Evolutionary conservation across 1,140 invertebrate genomes (phyloP).

Genomic region (Eurosta solidaginis): DNA sequence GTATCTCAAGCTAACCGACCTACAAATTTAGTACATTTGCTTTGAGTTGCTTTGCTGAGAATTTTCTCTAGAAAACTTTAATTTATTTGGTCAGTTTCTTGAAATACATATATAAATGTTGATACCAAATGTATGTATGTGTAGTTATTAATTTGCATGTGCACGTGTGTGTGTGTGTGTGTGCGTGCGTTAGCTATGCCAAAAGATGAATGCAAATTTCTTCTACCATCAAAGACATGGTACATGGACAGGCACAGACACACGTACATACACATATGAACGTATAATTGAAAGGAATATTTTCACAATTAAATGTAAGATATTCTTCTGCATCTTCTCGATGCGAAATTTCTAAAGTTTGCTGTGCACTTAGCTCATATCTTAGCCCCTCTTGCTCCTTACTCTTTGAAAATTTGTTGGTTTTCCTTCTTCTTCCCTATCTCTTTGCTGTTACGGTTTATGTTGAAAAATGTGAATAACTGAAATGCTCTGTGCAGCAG

Average conservation of each 20-base stretch:
- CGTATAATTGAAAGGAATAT: background rate
- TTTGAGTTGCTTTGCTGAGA: conserved; percentile 2
- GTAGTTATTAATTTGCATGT: background rate
- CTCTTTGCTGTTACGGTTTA: conserved; percentile 2
- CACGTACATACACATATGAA: background rate
- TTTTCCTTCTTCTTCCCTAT: background rate
- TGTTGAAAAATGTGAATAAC: conserved; percentile 15
- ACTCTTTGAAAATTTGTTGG: background rate
- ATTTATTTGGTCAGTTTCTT: conserved; percentile 22
- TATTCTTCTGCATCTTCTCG: conserved; percentile 3
- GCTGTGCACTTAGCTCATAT: background rate
- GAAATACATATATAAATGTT: background rate
- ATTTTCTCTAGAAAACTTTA: background rate
- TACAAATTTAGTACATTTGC: too few relatives aligned
- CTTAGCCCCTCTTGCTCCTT: background rate
- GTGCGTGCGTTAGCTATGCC: background rate
- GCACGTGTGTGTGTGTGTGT: background rate
- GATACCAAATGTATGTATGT: background rate
- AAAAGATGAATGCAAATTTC: conserved; percentile 26
- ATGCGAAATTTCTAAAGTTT: too few relatives aligned
- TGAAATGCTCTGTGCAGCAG: background rate
- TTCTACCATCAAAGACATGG: background rate
- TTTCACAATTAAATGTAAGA: conserved; percentile 20
- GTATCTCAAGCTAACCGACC: background rate
- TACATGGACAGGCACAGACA: background rate